Evolutionary conservation across 2,797 vertebrate species (phyloP), one percentile per base, ranked within the genome.

Genomic region (Selene dorsalis): DNA sequence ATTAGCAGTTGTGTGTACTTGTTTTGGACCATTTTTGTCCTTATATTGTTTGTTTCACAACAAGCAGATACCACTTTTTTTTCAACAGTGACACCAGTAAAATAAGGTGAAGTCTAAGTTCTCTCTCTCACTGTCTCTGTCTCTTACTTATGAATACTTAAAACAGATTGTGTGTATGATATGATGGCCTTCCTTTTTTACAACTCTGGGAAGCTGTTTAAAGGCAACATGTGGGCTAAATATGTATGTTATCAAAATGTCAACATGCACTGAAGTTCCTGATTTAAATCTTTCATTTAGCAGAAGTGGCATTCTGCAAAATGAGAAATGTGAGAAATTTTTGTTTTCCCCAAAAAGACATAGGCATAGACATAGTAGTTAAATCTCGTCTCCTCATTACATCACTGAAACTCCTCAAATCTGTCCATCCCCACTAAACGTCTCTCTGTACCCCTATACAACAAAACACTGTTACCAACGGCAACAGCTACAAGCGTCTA

Each of bases 381-480:
- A 18, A 62, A 67, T 56, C 18, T 10, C 45, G 5, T 59, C 20
- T 52, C 12, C 7, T 41, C 8, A 18, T 32, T 1, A 56, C 24
- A 32, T 66, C n/a, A 17, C 50, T 47, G 41, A 50, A 24, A 22
- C 50, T 30, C 26, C 28, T 50, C 47, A 32, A 7, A n/a, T n/a
- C 18, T 39, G 48, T 53, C 48, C 16, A 67, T 39, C 60, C 43
- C 30, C 53, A 69, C n/a, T 24, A 57, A 13, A 56, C 28, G 30
- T 39, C 56, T 22, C 35, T 28, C n/a, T 73, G 11, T 58, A 38
- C 50, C 69, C 52, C 47, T 26, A 50, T 62, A 41, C 48, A 28
- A 50, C 28, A 74, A 28, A 56, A 61, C 57, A 67, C 74, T 45
- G 69, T 86, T 47, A 26, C 61, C 71, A 58, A 20, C 47, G 61